Percentiles rank a stretch among this genome's conserved stretches.
Evolutionary conservation across 2,888 invertebrate species (phyloP).

Genomic region (Dinocampus coccinellae): DNA sequence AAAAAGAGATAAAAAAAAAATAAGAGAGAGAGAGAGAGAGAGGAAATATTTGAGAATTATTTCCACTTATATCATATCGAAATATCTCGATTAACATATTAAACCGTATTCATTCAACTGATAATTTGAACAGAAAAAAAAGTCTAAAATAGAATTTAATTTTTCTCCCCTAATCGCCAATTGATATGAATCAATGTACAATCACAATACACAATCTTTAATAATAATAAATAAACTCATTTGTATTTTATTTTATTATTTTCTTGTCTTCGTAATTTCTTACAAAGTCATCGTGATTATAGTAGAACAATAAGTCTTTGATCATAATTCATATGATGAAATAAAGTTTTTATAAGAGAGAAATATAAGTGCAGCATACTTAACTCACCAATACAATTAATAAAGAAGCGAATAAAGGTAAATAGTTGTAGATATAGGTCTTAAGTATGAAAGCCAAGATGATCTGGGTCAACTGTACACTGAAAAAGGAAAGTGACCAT

Average conservation of each 20-base stretch:
- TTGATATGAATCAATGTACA: neutral
- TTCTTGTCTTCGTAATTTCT: neutral
- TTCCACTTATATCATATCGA: neutral
- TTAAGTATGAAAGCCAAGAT: conserved; percentile 40
- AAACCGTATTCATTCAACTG: neutral
- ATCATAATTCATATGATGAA: neutral
- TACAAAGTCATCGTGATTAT: conserved; percentile 10
- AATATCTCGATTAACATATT: neutral
- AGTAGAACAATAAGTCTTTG: conserved; percentile 10
- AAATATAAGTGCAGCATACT: neutral
- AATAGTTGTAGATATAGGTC: too few species aligned
- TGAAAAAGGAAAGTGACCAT: conserved; percentile 65
- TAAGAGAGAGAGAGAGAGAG: too few species aligned
- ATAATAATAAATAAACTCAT: neutral
- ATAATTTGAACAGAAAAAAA: too few species aligned
- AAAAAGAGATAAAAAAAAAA: too few species aligned
- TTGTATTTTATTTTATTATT: neutral
- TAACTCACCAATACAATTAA: neutral
- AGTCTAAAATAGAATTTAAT: neutral
- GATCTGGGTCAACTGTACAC: conserved; percentile 60
- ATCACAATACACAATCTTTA: neutral
- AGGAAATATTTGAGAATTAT: neutral
- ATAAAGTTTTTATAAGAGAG: neutral
- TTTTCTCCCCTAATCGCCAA: neutral
- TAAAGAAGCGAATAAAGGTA: neutral